These are phyloP conservation scores for Hydrolagus affinis DNA, from an alignment of 2,113 vertebrate genomes.

Conservation along the genomic window DNA sequence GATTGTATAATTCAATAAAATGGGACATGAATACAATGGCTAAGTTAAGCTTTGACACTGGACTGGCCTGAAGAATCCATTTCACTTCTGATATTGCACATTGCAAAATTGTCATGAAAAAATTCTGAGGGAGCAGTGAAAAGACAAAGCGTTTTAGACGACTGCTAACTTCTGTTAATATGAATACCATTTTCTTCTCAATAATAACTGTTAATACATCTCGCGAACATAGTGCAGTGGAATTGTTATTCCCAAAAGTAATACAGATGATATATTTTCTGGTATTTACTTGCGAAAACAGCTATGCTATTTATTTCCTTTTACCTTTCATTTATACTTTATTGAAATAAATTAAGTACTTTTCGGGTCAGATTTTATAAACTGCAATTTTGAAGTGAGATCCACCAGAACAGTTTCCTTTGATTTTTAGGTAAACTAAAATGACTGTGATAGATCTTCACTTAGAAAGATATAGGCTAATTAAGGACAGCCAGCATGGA, in stretches of 20 bases:
- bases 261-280: neutral
- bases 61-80: conserved; percentile 22
- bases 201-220: neutral
- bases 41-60: neutral
- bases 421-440: neutral
- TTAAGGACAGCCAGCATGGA: no score
- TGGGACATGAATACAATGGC: neutral
- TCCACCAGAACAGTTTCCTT: neutral
- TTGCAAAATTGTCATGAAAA: conserved; percentile 20
- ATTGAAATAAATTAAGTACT: neutral
- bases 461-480: no score
- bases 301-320: neutral
- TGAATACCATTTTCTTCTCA: neutral
- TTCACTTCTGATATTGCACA: conserved; percentile 25
- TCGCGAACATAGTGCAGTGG: neutral
- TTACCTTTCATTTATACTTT: neutral
- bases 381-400: neutral
- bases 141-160: neutral
- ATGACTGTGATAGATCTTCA: no score
- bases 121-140: neutral
- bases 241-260: no score
- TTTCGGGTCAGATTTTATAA: neutral
- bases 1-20: conserved; percentile 8
- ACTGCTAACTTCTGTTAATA: neutral
- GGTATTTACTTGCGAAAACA: neutral